phyloP scores from a whole-genome alignment of 2,888 invertebrate genomes.

The Abrostola tripartita region DNA sequence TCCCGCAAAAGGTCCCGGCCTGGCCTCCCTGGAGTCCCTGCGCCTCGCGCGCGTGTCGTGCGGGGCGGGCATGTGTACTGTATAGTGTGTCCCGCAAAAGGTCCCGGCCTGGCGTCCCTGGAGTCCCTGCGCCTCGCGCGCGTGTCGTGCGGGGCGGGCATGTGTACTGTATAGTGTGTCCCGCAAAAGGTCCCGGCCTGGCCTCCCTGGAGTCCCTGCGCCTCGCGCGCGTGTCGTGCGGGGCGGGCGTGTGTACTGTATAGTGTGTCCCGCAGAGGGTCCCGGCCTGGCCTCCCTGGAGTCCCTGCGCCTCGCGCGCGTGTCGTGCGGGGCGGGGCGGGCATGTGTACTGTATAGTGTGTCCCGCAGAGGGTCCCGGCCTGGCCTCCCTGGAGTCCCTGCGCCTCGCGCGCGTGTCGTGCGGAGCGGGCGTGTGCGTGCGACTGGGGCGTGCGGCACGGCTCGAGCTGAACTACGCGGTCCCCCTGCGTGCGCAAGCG shows the following conservation, averaged over 20 bases:
- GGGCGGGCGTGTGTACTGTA: not conserved
- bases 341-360: not conserved
- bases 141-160: not conserved
- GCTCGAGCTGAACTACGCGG: slow-evolving; percentile 97
- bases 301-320: not conserved
- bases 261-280: not conserved
- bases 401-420: slow-evolving; percentile 90
- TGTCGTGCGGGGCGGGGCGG: not conserved
- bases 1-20: slow-evolving; percentile 74
- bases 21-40: slow-evolving; percentile 76
- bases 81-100: no score
- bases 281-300: no score
- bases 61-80: slow-evolving; percentile 83
- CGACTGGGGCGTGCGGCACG: slow-evolving; percentile 94
- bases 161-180: not conserved
- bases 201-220: not conserved
- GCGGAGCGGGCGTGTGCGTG: slow-evolving; percentile 89
- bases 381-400: slow-evolving; percentile 76
- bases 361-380: slow-evolving; percentile 74
- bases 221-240: not conserved
- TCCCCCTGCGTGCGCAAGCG: slow-evolving; percentile 91
- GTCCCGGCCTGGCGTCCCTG: not conserved
- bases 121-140: not conserved
- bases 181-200: not conserved
- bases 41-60: slow-evolving; percentile 90